Evolutionary conservation across 2,113 vertebrate species (phyloP).

Genomic region (Lepisosteus oculatus): DNA sequence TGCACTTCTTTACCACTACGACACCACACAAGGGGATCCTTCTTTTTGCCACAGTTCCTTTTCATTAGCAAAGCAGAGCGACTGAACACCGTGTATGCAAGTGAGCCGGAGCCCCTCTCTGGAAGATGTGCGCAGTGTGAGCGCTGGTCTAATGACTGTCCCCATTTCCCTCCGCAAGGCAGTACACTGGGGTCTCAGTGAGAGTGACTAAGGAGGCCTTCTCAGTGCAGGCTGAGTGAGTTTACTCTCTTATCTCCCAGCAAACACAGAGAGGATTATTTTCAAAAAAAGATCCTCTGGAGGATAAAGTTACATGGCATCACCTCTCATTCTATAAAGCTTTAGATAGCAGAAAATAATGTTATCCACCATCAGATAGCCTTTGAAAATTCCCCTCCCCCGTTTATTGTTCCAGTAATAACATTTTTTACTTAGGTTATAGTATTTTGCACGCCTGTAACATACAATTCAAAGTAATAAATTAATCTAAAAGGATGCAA

Average conservation of each 20-base stretch:
- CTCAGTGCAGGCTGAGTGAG: conserved; percentile 33
- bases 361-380: conserved; percentile 57
- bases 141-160: conserved; percentile 35
- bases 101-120: conserved; percentile 15
- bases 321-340: conserved; percentile 51
- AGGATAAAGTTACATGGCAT: conserved; percentile 50
- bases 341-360: conserved; percentile 40
- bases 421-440: not conserved
- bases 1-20: too few species aligned
- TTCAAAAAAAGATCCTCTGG: conserved; percentile 46
- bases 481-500: too few species aligned
- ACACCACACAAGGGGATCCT: too few species aligned
- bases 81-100: too few species aligned
- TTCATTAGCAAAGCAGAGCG: too few species aligned
- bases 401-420: conserved; percentile 34
- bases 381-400: conserved; percentile 42
- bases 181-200: conserved; percentile 11
- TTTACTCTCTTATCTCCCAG: conserved; percentile 47
- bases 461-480: too few species aligned
- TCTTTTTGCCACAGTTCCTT: too few species aligned
- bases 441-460: too few species aligned
- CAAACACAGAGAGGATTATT: conserved; percentile 51
- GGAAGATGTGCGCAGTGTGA: not conserved
- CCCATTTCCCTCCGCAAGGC: conserved; percentile 25
- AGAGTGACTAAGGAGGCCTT: not conserved